Evolutionary conservation across 1,140 invertebrate genomes (phyloP), one percentile per base, ranked within the genome.

Genomic region (Plutomurus gul): DNA sequence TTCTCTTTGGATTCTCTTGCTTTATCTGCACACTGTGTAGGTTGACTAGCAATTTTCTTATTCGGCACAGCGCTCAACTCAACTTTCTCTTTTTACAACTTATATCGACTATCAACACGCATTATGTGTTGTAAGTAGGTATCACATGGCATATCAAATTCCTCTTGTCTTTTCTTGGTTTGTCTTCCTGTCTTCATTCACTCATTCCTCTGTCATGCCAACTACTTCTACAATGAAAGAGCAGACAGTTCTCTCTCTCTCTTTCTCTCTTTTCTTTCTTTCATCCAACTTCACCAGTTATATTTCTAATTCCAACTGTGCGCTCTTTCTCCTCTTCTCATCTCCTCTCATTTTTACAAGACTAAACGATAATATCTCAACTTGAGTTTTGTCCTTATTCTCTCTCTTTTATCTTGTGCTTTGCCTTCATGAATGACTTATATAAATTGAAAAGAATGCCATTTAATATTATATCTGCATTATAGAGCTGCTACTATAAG

Each of bases 321-420:
- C 22, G 27, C 51, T 60, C 51, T n/a, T n/a, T n/a, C n/a, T n/a
- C n/a, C n/a, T 60, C 22, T 30, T 60, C 51, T 60, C 51, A 60
- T 60, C 51, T 60, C 51, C 25, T 22, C 33, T 22, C 20, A n/a
- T n/a, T 60, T 60, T 60, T 60, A 30, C 51, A 60, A 60, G 51
- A 60, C 51, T 60, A 60, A 60, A 30, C 51, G 51, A 60, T 60
- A 60, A 60, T 60, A 60, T 60, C 51, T 60, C 51, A 60, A 60
- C 47, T 51, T 51, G 47, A 51, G 47, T 51, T 51, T 51, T 51
- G 47, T 51, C 47, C 47, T 51, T 51, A 18, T 22, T 22, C 25
- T 60, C n/a, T 27, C n/a, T 60, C 51, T 33, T 13, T 4, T 25
- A 60, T 60, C 51, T 60, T 22, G 33, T n/a, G 33, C 51, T n/a